These are phyloP conservation scores for Chamaetylas fuelleborni DNA, from an alignment of 2,113 vertebrate genomes.

Conservation along the genomic window DNA sequence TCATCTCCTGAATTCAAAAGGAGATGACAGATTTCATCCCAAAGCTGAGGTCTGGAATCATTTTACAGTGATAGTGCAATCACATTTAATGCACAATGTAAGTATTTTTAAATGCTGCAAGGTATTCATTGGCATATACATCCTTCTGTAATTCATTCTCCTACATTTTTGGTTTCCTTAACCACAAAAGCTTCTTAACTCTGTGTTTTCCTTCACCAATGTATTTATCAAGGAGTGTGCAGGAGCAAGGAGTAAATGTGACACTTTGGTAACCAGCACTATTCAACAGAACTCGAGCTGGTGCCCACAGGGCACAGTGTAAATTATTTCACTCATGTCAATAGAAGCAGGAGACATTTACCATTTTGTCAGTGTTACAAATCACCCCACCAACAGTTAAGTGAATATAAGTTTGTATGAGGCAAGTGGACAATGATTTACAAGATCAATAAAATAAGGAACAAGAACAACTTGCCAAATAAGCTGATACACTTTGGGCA, in stretches of 20 bases:
- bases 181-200: not conserved
- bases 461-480: not conserved
- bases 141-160: not conserved
- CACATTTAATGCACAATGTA: not conserved
- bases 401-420: fast-evolving
- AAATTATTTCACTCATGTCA: not conserved
- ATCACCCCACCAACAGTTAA: not conserved
- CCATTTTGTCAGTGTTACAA: not conserved
- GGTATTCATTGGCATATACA: not conserved
- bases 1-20: not conserved
- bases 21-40: not conserved
- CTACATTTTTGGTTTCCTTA: not conserved
- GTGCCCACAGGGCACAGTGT: not conserved
- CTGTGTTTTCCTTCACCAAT: not conserved
- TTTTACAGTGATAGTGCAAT: not conserved
- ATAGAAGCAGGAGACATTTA: not conserved
- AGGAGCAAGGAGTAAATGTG: not conserved
- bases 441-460: not conserved
- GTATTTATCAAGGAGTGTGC: not conserved
- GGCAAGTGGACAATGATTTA: not conserved
- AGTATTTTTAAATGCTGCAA: not conserved
- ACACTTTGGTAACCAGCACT: not conserved
- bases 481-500: not conserved
- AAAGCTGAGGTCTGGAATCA: not conserved
- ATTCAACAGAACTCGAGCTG: fast-evolving